phyloP scores from a whole-genome alignment of 2,797 vertebrate species.

The Austrolebias charrua region DNA sequence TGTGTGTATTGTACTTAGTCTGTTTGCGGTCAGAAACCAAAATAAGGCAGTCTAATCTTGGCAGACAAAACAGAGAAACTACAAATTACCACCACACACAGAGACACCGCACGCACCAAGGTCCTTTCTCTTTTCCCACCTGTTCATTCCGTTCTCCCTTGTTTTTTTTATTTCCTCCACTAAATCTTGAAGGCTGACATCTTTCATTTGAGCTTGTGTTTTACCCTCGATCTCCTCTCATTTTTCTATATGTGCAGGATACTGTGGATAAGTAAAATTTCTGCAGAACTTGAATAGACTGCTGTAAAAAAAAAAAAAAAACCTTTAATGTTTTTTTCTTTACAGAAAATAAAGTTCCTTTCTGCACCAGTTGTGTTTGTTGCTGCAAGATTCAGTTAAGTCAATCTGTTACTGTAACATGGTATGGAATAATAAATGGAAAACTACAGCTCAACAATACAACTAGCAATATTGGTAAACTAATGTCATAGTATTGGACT shows the following conservation, averaged over 20 bases:
- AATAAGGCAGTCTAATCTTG: slow-evolving; percentile 45
- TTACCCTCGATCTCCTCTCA: not conserved
- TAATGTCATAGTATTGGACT: no score
- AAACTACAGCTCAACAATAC: no score
- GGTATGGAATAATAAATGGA: no score
- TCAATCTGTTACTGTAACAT: no score
- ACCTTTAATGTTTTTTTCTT: no score
- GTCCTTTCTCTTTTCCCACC: slow-evolving; percentile 18
- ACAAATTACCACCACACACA: slow-evolving; percentile 51
- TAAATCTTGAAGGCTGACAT: not conserved
- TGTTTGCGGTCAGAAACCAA: slow-evolving; percentile 36
- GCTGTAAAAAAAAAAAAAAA: no score
- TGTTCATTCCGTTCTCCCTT: slow-evolving; percentile 11
- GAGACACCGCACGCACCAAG: slow-evolving; percentile 1
- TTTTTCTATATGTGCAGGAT: not conserved
- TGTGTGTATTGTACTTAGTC: slow-evolving; percentile 19
- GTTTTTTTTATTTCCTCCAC: not conserved
- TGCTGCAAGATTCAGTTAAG: no score
- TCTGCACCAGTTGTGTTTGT: no score
- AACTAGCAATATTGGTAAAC: no score
- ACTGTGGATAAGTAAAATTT: slow-evolving; percentile 2
- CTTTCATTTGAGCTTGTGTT: not conserved
- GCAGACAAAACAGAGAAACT: slow-evolving; percentile 50
- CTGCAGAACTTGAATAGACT: not conserved
- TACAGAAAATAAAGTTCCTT: no score